These are phyloP conservation scores for Pao palembangensis DNA, from an alignment of 2,113 vertebrate species.

Conservation along the genomic window DNA sequence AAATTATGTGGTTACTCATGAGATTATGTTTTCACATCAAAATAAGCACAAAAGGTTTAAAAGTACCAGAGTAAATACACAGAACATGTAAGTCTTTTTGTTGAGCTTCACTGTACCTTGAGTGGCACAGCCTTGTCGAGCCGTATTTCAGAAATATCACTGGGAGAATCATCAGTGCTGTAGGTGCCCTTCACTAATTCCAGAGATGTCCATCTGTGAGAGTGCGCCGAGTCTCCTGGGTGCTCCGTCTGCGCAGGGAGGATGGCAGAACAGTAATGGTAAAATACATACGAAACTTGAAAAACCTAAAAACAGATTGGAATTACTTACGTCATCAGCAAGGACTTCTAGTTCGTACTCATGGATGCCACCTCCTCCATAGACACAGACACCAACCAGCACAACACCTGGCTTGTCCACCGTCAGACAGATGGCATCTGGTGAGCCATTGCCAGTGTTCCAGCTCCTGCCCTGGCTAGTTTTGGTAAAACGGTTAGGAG, in stretches of 20 bases:
- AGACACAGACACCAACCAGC: constrained; percentile 95
- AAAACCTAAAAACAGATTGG: background rate
- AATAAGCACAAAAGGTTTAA: background rate
- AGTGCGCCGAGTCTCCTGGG: constrained; percentile 90
- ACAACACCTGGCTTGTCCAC: constrained; percentile 95
- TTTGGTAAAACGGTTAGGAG: constrained; percentile 94
- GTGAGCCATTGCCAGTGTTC: constrained; percentile 98
- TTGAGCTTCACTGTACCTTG: constrained; percentile 77
- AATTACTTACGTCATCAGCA: constrained; percentile 89
- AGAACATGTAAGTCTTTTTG: background rate
- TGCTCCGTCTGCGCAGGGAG: constrained; percentile 87
- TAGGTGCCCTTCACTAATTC: constrained; percentile 98
- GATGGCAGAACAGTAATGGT: background rate
- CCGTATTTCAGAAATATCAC: constrained; percentile 96
- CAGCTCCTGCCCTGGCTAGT: constrained; percentile 98
- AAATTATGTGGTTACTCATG: background rate
- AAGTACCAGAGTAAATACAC: background rate
- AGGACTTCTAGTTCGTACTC: constrained; percentile 96
- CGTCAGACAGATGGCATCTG: constrained; percentile 96
- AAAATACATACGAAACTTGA: background rate
- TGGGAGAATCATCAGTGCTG: constrained; percentile 95
- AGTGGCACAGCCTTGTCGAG: constrained; percentile 95
- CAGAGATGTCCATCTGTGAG: constrained; percentile 96
- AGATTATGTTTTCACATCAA: background rate
- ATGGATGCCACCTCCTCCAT: constrained; percentile 97